Base-by-base conservation (phyloP, 2,797 vertebrate species). In the Mormyrops boulengeri region DNA sequence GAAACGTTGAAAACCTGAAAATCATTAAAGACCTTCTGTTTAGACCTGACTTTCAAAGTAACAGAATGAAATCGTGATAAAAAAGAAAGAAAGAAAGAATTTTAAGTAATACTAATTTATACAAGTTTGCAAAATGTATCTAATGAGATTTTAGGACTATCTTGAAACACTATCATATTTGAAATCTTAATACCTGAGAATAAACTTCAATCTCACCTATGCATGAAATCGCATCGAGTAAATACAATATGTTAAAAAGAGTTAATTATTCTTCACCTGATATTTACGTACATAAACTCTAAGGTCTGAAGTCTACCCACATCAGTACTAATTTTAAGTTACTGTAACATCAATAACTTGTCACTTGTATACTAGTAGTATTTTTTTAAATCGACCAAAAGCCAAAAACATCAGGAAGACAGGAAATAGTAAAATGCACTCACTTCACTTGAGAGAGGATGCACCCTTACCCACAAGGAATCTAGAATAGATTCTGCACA, bases 151-250 rank as follows among this genome's bases (percentile, higher is more conserved):
- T 85, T 34, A 69, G 8, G 44, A 50, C 12, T 2, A 41, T 44
- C 41, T 85, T 85, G 41, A 85, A 50, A 85, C 49, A 44, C 19
- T 85, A 50, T 50, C 49, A 85, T 85, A 47, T 86, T 77, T 49
- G 34, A 55, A 34, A 82, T 38, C 52, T n/a, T 55, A 11, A 38
- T 57, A 53, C 73, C 88, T 89, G 73, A 89, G 88, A 85, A 85
- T 85, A 85, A 85, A 85, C 47, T 50, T 22, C n/a, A 22, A 44
- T 44, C 6, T 84, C n/a, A 49, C 17, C 38, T 84, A 44, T 49
- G 11, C 44, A 44, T 84, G 19, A 84, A 44, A 30, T 73, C 1
- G 17, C 44, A 49, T 19, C 0, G n/a, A 22, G 49, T 57, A 73
- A 41, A 87, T 57, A 19, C 3, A 41, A 53, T n/a, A 26, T 73